Evolutionary conservation across 2,113 vertebrate genomes (phyloP).

Genomic region (Azemiops feae): DNA sequence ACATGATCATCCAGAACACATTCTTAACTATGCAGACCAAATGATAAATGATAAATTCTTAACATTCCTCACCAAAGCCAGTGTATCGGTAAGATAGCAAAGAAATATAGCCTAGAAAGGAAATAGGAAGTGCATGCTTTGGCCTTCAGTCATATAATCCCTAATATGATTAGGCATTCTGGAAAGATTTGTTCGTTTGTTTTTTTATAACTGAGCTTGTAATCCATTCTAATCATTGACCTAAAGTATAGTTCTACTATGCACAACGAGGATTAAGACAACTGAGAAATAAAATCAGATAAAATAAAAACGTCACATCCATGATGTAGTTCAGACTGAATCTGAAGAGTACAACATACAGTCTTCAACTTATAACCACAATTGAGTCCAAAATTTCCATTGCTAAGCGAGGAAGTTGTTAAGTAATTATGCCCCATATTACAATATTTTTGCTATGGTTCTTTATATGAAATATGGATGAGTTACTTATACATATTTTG

Average conservation of each 20-base stretch:
- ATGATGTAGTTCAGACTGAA: neutral
- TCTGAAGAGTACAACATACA: neutral
- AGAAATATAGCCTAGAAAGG: neutral
- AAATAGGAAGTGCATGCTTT: neutral
- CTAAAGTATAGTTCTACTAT: neutral
- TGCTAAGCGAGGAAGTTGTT: neutral
- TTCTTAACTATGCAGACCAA: neutral
- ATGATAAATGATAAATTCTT: neutral
- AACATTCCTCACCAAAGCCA: neutral
- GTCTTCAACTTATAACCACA: neutral
- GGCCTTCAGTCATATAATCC: neutral
- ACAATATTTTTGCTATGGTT: neutral
- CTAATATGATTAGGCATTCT: neutral
- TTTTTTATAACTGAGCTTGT: neutral
- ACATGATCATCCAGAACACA: neutral
- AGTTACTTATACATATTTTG: neutral
- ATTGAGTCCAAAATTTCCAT: neutral
- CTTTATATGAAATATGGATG: neutral
- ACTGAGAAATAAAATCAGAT: neutral
- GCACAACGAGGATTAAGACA: neutral
- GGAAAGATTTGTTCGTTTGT: neutral
- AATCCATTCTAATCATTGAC: neutral
- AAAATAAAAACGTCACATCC: neutral
- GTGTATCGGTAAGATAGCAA: neutral
- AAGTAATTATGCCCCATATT: neutral